These are phyloP conservation scores for Cervus canadensis DNA, from an alignment of 2,113 vertebrate species.

Conservation along the genomic window DNA sequence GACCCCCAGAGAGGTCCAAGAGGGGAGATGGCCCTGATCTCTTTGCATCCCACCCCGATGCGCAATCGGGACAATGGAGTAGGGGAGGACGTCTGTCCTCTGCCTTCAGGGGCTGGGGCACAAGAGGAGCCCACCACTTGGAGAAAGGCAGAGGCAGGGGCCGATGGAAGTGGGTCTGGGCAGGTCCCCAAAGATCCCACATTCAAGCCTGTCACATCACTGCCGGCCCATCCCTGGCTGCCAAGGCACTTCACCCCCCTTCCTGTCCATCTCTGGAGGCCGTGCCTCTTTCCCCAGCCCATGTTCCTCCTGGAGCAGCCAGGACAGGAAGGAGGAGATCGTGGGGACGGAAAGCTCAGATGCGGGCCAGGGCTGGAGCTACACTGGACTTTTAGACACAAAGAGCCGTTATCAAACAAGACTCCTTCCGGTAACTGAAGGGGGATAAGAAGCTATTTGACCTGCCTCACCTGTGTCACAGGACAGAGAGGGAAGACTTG, in stretches of 20 bases:
- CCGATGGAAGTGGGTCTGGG: background rate
- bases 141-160: background rate
- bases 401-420: fast-evolving
- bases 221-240: too few species aligned
- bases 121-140: background rate
- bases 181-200: background rate
- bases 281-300: fast-evolving
- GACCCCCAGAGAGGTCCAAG: background rate
- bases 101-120: background rate
- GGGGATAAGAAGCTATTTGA: background rate
- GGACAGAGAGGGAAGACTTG: background rate
- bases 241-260: background rate
- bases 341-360: fast-evolving
- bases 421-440: fast-evolving
- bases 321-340: background rate
- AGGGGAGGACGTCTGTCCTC: background rate
- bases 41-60: background rate
- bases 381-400: background rate
- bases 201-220: background rate
- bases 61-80: fast-evolving
- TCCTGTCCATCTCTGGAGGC: background rate
- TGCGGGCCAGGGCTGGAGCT: background rate
- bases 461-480: background rate
- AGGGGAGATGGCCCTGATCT: background rate
- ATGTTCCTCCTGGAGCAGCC: too few species aligned